Evolutionary conservation across 2,797 vertebrate species (phyloP), one percentile per base, ranked within the genome.

Genomic region (Sebastes nivosus): DNA sequence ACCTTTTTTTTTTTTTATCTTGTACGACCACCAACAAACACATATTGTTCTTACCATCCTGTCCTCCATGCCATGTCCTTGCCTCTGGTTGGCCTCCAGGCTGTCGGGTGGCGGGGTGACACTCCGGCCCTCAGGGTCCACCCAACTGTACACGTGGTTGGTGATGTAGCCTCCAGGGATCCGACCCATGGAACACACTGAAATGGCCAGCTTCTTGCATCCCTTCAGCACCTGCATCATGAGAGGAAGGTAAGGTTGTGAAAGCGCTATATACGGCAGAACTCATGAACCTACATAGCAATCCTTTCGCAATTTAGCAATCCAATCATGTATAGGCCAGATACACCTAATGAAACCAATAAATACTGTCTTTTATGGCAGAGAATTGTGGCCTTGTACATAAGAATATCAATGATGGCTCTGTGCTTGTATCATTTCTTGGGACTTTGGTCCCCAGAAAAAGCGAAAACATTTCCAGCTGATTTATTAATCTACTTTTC

Each of bases 111-210:
- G 97, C 0, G 98, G 97, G 22, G 98, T 98, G 71, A 96, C 94
- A 3, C 97, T 97, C 8, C 95, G 95, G 38, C 95, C 95, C 73
- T 93, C 92, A n/a, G 95, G 94, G 83, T 99, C 97, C 90, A 99
- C 97, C 98, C 98, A 99, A 16, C 96, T 98, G 93, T 99, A 99
- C 76, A 98, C 95, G 64, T 97, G 97, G 93, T 98, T 99, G 92
- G 97, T 98, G 79, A 98, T 92, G 1, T 97, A 97, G 1, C 97
- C 97, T 1, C 96, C 97, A 0, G 97, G 97, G 88, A 98, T 96
- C 13, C 96, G 96, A 0, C 97, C 98, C 68, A 97, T 95, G 0
- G 97, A 98, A 79, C 96, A 97, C 50, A 99, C 97, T 0, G 95
- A 96, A 82, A 99, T 94, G 83, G 95, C 94, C 91, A 99, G 93